Evolutionary conservation across 2,797 vertebrate genomes (phyloP).

Genomic region (Clarias laeviceps): DNA sequence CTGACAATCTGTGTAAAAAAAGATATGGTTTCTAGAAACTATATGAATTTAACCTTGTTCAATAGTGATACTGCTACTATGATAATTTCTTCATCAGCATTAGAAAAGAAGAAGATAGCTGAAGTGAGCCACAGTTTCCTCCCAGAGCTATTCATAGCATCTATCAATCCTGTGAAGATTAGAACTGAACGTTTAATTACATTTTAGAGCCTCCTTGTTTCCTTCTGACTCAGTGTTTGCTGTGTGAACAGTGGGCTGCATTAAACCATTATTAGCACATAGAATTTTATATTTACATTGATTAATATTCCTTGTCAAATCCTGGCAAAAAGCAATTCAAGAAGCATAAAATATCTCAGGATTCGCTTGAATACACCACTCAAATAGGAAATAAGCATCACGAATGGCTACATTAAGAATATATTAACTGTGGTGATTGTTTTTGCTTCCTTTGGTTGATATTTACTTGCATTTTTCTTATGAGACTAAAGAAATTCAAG

Average conservation of each 20-base stretch:
- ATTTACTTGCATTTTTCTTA: constrained; percentile 27
- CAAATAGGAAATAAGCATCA: constrained; percentile 47
- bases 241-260: constrained; percentile 35
- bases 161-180: constrained; percentile 48
- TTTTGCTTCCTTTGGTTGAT: constrained; percentile 22
- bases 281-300: constrained; percentile 55
- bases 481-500: neutral
- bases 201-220: constrained; percentile 42
- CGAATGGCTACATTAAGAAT: constrained; percentile 33
- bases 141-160: constrained; percentile 47
- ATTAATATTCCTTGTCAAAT: constrained; percentile 47
- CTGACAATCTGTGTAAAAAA: neutral
- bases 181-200: constrained; percentile 57
- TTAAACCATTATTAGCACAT: constrained; percentile 52
- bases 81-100: neutral
- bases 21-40: neutral
- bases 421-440: constrained; percentile 28
- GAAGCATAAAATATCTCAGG: constrained; percentile 25
- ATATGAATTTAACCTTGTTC: neutral
- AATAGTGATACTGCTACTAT: neutral
- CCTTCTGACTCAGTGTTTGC: constrained; percentile 46
- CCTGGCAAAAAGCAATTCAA: constrained; percentile 26
- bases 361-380: constrained; percentile 37
- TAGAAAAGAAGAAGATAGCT: constrained; percentile 13
- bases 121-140: constrained; percentile 29